Conservation (phyloP, 2,888 invertebrate genomes). For the Drosophila prolongata region DNA sequence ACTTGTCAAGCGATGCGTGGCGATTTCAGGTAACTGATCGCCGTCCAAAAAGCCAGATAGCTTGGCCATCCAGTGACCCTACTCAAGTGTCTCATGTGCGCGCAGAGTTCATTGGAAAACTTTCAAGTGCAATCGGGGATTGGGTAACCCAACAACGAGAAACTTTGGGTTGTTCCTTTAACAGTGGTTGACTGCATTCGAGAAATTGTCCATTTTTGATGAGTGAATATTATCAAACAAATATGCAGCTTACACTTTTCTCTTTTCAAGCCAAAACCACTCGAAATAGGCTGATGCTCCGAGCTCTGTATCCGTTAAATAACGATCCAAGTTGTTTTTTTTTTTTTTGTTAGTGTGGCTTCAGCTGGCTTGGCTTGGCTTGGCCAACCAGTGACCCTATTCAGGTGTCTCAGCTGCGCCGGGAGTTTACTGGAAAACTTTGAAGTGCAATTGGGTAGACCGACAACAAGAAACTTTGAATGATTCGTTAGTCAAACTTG, state of each 20-base stretch:
- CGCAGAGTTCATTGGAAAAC: conserved; percentile 66
- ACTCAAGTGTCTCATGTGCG: conserved; percentile 50
- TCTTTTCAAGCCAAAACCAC: too few species aligned
- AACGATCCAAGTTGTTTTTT: too few species aligned
- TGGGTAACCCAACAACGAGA: neutral
- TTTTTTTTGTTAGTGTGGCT: too few species aligned
- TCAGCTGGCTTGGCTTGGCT: neutral
- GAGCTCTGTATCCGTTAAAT: too few species aligned
- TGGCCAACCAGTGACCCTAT: conserved; percentile 1
- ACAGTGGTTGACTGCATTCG: too few species aligned
- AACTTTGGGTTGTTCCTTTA: too few species aligned
- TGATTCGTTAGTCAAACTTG: conserved; percentile 38
- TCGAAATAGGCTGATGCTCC: too few species aligned
- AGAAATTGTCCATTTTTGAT: too few species aligned
- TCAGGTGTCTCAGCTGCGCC: too few species aligned
- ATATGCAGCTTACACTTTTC: too few species aligned
- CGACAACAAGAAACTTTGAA: conserved; percentile 21
- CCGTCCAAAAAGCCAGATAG: conserved; percentile 7
- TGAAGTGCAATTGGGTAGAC: neutral
- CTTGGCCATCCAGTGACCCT: conserved; percentile 18
- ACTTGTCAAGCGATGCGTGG: conserved; percentile 71
- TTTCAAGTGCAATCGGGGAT: conserved; percentile 68
- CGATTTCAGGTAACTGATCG: conserved; percentile 41
- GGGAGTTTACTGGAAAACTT: neutral
- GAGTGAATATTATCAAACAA: too few species aligned